These are phyloP conservation scores for Boulengerochromis microlepis DNA, from an alignment of 2,113 vertebrate genomes.

Conservation along the genomic window DNA sequence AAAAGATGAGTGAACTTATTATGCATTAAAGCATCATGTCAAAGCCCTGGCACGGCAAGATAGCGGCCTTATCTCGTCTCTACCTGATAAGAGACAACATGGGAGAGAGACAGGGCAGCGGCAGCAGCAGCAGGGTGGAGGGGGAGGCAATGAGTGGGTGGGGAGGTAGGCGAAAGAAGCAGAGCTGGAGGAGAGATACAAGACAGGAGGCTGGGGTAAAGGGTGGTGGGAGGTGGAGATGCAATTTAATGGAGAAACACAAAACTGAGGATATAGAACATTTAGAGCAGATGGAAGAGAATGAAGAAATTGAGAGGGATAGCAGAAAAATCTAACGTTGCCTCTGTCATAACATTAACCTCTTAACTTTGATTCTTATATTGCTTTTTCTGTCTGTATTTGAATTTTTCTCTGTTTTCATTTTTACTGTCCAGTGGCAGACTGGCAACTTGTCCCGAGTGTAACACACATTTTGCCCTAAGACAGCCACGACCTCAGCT, in stretches of 20 bases:
- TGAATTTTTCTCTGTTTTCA: slow-evolving; percentile 41
- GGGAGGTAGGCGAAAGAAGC: background rate
- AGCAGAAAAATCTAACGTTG: slow-evolving; percentile 17
- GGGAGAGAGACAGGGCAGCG: slow-evolving; percentile 32
- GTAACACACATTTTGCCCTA: background rate
- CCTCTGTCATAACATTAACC: slow-evolving; percentile 1
- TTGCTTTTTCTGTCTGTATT: slow-evolving; percentile 12
- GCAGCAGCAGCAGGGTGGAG: background rate
- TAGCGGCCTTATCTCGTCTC: slow-evolving; percentile 71
- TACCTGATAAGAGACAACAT: slow-evolving; percentile 73
- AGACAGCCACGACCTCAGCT: background rate
- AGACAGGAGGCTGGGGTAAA: background rate
- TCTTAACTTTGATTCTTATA: background rate
- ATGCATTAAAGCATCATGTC: slow-evolving; percentile 74
- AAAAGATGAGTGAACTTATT: slow-evolving; percentile 74
- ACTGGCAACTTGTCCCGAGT: background rate
- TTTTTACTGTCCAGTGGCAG: slow-evolving; percentile 14
- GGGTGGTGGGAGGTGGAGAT: slow-evolving; percentile 19
- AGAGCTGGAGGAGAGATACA: slow-evolving; percentile 33
- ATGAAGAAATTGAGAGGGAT: slow-evolving; percentile 35
- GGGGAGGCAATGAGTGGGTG: background rate
- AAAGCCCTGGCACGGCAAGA: slow-evolving; percentile 71
- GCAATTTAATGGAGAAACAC: slow-evolving; percentile 27
- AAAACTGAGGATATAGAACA: background rate
- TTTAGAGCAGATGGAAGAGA: slow-evolving; percentile 18